Evolutionary conservation across 2,888 invertebrate genomes (phyloP).

Genomic region (Glaucopsyche alexis): DNA sequence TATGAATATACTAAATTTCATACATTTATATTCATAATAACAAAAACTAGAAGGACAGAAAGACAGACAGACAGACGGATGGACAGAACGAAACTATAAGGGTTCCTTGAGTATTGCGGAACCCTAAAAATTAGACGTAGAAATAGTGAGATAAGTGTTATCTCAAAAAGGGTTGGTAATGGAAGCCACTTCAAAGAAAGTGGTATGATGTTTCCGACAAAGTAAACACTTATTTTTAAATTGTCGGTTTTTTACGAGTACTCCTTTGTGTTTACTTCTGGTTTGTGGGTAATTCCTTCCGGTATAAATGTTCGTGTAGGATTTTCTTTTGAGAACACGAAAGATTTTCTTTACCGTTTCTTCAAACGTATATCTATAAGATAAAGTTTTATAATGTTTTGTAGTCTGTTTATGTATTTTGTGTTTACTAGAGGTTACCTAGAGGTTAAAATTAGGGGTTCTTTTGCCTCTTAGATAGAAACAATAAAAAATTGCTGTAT

Average conservation of each 20-base stretch:
- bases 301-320: conserved; percentile 33
- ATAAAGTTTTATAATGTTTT: background rate
- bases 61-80: no score
- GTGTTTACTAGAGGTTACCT: background rate
- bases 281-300: conserved; percentile 43
- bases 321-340: conserved; percentile 36
- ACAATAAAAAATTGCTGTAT: no score
- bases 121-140: background rate
- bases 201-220: conserved; percentile 58
- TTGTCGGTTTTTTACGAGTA: conserved; percentile 59
- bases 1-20: no score
- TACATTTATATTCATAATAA: no score
- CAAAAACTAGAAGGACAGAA: no score
- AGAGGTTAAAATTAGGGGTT: no score
- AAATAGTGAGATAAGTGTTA: conserved; percentile 38
- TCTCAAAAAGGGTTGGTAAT: conserved; percentile 66
- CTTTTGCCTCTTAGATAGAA: no score
- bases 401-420: background rate
- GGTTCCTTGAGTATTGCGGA: no score
- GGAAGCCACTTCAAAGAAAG: conserved; percentile 71
- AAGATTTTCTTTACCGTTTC: conserved; percentile 16
- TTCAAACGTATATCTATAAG: background rate
- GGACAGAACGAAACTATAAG: no score
- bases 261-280: conserved; percentile 52
- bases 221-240: conserved; percentile 70